These are phyloP conservation scores for Lophotriccus pileatus DNA, from an alignment of 2,797 vertebrate species.

Conservation along the genomic window DNA sequence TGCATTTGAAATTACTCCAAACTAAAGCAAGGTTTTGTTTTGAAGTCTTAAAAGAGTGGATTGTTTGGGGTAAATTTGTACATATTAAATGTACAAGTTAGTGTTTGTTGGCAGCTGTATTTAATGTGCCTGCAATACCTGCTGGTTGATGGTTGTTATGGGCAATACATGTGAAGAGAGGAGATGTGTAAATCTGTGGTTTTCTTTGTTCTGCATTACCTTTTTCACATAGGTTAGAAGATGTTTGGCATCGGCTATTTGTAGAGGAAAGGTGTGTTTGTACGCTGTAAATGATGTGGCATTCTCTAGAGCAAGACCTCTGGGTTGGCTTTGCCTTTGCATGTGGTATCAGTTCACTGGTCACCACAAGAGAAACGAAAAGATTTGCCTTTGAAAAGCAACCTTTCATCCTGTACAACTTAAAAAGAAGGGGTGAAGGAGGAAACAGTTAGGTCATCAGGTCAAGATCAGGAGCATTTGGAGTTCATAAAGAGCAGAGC, in stretches of 20 bases:
- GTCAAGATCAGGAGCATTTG: conserved; percentile 27
- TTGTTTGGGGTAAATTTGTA: background rate
- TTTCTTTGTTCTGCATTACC: background rate
- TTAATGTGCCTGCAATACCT: background rate
- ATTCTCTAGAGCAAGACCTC: background rate
- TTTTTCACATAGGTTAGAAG: background rate
- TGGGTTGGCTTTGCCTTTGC: background rate
- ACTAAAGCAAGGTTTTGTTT: background rate
- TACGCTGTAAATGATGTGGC: background rate
- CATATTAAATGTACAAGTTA: background rate
- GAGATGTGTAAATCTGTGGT: background rate
- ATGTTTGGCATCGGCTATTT: background rate
- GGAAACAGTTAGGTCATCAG: background rate
- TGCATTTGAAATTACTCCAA: background rate
- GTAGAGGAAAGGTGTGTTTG: background rate
- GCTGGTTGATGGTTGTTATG: background rate
- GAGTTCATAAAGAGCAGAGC: conserved; percentile 33
- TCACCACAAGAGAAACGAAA: background rate
- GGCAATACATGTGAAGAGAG: background rate
- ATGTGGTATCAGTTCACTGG: background rate
- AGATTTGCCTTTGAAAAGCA: background rate
- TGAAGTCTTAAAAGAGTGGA: background rate
- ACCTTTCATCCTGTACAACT: background rate
- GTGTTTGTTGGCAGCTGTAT: background rate
- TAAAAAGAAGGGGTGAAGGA: background rate